Evolutionary conservation across 92 coral and sea anemone genomes (phyloP).

Genomic region (Nematostella vectensis): DNA sequence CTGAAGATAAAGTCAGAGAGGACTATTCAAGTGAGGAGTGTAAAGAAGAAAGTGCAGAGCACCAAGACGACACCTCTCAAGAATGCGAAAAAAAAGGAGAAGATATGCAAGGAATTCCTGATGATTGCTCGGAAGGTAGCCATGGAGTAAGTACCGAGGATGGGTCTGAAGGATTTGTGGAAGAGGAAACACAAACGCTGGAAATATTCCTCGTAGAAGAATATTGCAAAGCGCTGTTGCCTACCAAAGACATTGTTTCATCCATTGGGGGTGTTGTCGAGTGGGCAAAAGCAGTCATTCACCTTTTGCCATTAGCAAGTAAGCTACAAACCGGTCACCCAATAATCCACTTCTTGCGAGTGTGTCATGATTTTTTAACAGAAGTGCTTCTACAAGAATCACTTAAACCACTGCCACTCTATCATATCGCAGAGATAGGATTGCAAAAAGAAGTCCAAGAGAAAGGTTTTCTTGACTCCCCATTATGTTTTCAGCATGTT

Average conservation of each 20-base stretch:
- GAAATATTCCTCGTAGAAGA: slow-evolving; percentile 38
- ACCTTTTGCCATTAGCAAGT: slow-evolving; percentile 55
- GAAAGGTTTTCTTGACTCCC: slow-evolving; percentile 48
- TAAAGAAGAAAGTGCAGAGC: not conserved
- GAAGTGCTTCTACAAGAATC: slow-evolving; percentile 38
- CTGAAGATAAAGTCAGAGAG: not conserved
- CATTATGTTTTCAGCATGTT: slow-evolving; percentile 40
- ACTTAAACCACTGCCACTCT: slow-evolving; percentile 39
- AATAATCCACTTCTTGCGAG: slow-evolving; percentile 59
- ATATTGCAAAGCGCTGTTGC: slow-evolving; percentile 58
- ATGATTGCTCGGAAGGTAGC: no score
- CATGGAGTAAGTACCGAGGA: no score
- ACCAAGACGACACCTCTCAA: not conserved
- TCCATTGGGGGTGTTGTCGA: slow-evolving; percentile 30
- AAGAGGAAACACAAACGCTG: slow-evolving; percentile 8
- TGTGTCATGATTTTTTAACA: slow-evolving; percentile 77
- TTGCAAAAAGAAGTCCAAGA: slow-evolving; percentile 18
- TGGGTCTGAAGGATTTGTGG: no score
- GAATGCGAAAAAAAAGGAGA: no score
- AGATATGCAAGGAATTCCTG: no score
- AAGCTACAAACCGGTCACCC: slow-evolving; percentile 42
- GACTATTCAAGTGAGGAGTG: slow-evolving; percentile 6
- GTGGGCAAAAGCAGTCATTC: slow-evolving; percentile 55
- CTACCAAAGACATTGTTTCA: slow-evolving; percentile 33
- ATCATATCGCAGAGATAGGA: slow-evolving; percentile 56